These are phyloP conservation scores for Parazoanthus atlanticus DNA, from an alignment of 92 coral and sea anemone genomes.

Conservation along the genomic window DNA sequence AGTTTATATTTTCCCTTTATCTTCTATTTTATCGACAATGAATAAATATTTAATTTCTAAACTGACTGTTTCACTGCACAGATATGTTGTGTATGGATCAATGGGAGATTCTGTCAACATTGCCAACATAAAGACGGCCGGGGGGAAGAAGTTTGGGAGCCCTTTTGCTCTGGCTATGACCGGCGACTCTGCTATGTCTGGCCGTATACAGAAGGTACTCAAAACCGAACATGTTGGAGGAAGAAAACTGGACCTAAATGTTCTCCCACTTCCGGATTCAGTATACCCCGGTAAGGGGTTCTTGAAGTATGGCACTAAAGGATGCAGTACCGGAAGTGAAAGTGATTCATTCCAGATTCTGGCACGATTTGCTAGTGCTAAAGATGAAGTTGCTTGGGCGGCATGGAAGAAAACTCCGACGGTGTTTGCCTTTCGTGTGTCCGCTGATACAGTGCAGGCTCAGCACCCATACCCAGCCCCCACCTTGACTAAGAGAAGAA, in stretches of 20 bases:
- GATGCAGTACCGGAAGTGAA: neutral
- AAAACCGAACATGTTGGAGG: neutral
- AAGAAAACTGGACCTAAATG: neutral
- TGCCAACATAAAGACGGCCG: conserved; percentile 7
- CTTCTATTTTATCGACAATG: neutral
- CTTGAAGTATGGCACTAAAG: neutral
- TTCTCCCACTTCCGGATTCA: neutral
- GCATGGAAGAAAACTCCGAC: neutral
- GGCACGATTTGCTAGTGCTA: neutral
- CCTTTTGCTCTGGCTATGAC: conserved; percentile 18
- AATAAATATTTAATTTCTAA: neutral
- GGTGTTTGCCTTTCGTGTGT: neutral
- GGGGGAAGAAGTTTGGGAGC: neutral
- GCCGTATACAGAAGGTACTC: neutral
- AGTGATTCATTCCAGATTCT: neutral
- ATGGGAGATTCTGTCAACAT: neutral
- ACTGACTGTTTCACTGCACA: neutral
- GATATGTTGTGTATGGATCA: conserved; percentile 7
- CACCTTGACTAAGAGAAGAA: neutral
- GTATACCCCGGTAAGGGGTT: neutral
- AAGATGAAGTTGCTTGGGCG: neutral
- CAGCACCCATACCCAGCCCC: neutral
- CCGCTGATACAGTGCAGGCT: neutral
- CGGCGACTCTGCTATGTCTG: neutral
- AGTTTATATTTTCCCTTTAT: neutral